Evolutionary conservation across 2,113 vertebrate genomes (phyloP).

Genomic region (Grantiella picta): DNA sequence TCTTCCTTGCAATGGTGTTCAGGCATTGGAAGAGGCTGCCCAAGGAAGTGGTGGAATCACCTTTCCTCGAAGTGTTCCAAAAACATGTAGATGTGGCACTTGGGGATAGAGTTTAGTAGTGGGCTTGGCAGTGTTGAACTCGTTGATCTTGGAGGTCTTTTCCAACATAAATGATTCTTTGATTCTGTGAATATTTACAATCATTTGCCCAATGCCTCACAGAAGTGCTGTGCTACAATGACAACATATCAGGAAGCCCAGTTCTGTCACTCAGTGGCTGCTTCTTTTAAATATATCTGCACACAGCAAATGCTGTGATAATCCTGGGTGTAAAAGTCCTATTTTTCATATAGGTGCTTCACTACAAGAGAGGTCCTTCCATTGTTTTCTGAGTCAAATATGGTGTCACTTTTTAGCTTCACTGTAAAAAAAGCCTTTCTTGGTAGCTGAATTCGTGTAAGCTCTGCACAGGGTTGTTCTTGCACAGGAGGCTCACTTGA

Average conservation of each 20-base stretch:
- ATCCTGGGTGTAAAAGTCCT: not conserved
- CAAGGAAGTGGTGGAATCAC: not conserved
- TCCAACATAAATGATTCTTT: not conserved
- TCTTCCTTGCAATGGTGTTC: not conserved
- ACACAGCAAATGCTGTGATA: not conserved
- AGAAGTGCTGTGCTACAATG: not conserved
- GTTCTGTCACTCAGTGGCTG: not conserved
- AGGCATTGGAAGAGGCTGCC: not conserved
- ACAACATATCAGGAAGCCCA: accelerated
- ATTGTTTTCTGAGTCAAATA: not conserved
- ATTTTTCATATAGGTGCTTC: not conserved
- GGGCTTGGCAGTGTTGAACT: not conserved
- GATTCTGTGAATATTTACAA: not conserved
- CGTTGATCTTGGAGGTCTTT: not conserved
- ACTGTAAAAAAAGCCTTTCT: not conserved
- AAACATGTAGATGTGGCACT: not conserved
- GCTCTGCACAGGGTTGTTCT: not conserved
- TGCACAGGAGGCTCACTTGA: not conserved
- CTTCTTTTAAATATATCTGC: not conserved
- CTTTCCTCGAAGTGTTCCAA: not conserved
- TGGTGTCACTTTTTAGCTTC: not conserved
- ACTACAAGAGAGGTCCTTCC: not conserved
- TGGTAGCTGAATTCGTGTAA: not conserved
- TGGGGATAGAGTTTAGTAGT: not conserved
- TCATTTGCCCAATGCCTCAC: not conserved